Percentiles rank a stretch among this genome's conserved stretches.
Evolutionary conservation across 2,113 vertebrate genomes (phyloP).

Genomic region (Paracanthobrama guichenoti): DNA sequence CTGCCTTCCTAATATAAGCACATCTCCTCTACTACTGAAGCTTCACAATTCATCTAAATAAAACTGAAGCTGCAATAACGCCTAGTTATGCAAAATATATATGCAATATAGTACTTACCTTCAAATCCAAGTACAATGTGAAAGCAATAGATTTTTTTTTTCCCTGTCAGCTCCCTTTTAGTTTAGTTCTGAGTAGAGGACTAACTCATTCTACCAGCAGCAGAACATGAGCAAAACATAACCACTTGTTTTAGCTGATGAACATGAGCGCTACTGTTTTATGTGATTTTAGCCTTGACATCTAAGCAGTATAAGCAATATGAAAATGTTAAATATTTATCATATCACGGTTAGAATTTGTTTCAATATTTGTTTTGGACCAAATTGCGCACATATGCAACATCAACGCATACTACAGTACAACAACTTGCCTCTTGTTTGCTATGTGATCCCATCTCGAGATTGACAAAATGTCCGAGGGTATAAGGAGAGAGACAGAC

Average conservation of each 20-base stretch:
- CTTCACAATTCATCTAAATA: neutral
- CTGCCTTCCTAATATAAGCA: neutral
- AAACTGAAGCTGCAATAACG: constrained; percentile 29
- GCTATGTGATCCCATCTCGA: constrained; percentile 48
- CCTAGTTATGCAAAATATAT: neutral
- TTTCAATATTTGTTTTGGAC: neutral
- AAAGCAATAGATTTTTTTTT: too few relatives aligned
- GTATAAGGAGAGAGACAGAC: constrained; percentile 5
- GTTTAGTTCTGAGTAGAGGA: too few relatives aligned
- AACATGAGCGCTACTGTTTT: neutral
- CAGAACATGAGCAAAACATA: neutral
- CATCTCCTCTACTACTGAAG: neutral
- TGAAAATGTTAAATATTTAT: neutral
- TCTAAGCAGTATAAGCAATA: neutral
- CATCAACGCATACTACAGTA: neutral
- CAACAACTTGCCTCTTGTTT: constrained; percentile 22
- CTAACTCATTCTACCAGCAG: neutral
- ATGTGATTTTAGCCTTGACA: neutral
- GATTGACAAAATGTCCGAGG: constrained; percentile 9
- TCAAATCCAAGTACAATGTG: neutral
- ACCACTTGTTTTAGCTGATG: neutral
- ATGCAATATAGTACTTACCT: neutral
- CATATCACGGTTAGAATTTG: neutral
- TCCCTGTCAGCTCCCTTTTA: too few relatives aligned
- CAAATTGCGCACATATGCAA: too few relatives aligned